Conservation (phyloP, 2,797 vertebrate genomes). For the Fundulus diaphanus region DNA sequence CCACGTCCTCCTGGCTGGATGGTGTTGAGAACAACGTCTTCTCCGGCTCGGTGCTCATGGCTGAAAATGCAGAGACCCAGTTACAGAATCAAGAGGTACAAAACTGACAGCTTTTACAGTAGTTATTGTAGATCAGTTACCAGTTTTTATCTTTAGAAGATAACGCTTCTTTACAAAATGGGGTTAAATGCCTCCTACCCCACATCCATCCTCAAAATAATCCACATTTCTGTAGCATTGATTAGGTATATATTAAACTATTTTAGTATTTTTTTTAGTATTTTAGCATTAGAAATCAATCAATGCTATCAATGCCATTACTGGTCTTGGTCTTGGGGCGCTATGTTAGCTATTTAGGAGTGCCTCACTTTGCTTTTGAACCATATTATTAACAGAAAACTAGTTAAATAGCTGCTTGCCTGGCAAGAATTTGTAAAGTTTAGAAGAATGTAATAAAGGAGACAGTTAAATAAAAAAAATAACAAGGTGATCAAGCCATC, state of each 20-base stretch:
- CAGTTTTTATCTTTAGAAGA: background rate
- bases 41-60: conserved; percentile 82
- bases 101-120: background rate
- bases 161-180: background rate
- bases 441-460: background rate
- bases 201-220: background rate
- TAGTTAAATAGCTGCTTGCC: background rate
- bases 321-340: no score
- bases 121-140: background rate
- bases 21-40: conserved; percentile 90
- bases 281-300: background rate
- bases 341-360: no score
- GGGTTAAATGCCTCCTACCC: no score
- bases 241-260: background rate
- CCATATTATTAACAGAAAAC: background rate
- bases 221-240: no score
- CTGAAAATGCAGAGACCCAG: conserved; percentile 85
- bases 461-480: no score
- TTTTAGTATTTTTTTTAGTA: no score
- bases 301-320: no score
- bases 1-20: conserved; percentile 92
- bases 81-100: conserved; percentile 89
- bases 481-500: background rate
- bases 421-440: background rate
- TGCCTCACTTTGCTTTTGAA: background rate